A percentile compares a stretch with the other conserved stretches of the same genome.
Conservation (phyloP, 2,113 vertebrate species). For the Cyanoramphus novaezelandiae region DNA sequence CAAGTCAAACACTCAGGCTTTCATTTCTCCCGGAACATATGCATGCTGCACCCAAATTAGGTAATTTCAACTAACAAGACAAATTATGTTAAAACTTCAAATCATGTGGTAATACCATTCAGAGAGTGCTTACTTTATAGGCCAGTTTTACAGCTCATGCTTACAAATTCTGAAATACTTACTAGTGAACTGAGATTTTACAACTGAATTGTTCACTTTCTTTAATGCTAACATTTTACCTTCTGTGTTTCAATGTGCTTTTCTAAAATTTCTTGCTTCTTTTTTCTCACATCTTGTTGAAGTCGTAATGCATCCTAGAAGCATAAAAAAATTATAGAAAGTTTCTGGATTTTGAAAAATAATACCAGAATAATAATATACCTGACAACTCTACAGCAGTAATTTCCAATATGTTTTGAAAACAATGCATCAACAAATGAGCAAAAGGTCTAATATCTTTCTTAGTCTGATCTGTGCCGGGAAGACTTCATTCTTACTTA, state of each 20-base stretch:
- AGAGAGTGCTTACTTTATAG: neutral
- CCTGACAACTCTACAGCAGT: neutral
- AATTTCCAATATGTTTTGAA: neutral
- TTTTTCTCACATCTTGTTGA: constrained; percentile 95
- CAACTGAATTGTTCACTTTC: neutral
- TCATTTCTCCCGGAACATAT: neutral
- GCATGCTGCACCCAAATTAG: neutral
- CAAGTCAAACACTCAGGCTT: neutral
- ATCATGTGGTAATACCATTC: neutral
- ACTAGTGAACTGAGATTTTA: neutral
- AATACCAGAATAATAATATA: neutral
- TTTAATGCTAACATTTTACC: constrained; percentile 73
- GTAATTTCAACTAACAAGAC: neutral
- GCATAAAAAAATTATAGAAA: constrained; percentile 21
- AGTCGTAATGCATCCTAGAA: constrained; percentile 89
- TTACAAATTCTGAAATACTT: neutral
- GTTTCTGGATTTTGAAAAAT: constrained; percentile 22
- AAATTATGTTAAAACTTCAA: neutral
- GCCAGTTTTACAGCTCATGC: neutral
- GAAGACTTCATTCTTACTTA: neutral
- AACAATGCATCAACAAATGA: neutral
- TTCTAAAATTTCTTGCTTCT: constrained; percentile 97
- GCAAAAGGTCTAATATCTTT: neutral
- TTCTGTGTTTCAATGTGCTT: constrained; percentile 98
- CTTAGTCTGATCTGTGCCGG: neutral